Base-by-base conservation (phyloP, 2,888 invertebrate species). In the Hecatera dysodea region DNA sequence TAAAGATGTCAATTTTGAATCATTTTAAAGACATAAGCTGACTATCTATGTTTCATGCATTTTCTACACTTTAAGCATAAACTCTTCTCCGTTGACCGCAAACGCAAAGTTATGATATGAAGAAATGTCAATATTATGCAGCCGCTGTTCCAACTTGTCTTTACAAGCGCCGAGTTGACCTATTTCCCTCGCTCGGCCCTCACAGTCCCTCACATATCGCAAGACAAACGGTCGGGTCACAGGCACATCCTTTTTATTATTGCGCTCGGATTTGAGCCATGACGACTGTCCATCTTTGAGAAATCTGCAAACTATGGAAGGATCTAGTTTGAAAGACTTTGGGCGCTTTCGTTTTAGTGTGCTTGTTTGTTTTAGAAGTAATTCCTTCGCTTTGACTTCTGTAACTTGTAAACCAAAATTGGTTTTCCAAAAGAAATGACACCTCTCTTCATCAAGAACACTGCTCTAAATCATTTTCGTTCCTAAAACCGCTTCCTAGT, bases 241-340 rank as follows among this genome's bases (percentile, higher is more conserved):
- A 55, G 71, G 29, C 71, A 77, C 69, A 75, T 69, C 78, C 78
- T 72, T 81, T 69, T 65, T 81, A 67, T 81, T 79, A 72, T 78
- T 67, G 78, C 78, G 55, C 48, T 59, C 59, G 36, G 62, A 79
- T 78, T 72, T 77, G 78, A 77, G 60, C 46, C 66, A 53, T 62
- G 80, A 62, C 62, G 57, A 57, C 55, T 67, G 61, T 67, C 75
- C 62, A 67, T 67, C 75, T 78, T 72, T 33, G 57, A 61, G 22
- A 39, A 62, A 53, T 53, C 39, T 75, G 52, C 36, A 48, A 44
- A 50, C 24, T 39, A 24, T n/a, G n/a, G 17, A 33, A 8, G 39
- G n/a, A 56, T 33, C 8, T 15, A 48, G 33, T 55, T 66, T 42
- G n/a, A 33, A 19, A 12, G 29, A 12, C 17, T n/a, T 50, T 42